Conservation (phyloP, 2,888 invertebrate species). For the Drosophila longiperda region DNA sequence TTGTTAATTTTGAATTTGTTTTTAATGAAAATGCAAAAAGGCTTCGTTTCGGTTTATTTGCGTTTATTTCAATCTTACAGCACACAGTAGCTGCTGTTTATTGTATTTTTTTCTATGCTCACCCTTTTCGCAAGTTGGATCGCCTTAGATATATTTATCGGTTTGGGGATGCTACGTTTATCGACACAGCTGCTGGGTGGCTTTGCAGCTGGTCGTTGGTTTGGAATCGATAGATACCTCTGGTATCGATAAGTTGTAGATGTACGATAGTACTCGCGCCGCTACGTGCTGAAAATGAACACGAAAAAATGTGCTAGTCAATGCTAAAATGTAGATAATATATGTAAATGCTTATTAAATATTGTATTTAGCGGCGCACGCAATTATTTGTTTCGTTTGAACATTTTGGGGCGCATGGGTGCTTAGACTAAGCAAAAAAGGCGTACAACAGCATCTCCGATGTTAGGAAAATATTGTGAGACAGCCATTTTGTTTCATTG, state of each 20-base stretch:
- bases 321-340: conserved; percentile 60
- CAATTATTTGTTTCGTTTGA: conserved; percentile 14
- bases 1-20: neutral
- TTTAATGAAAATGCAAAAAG: neutral
- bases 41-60: neutral
- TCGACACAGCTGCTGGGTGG: conserved; percentile 27
- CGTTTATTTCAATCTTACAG: neutral
- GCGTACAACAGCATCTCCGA: conserved; percentile 25
- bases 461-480: conserved; percentile 55
- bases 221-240: neutral
- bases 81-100: neutral
- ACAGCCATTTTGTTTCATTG: conserved; percentile 83
- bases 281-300: conserved; percentile 58
- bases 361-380: conserved; percentile 38
- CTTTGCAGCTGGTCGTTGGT: conserved; percentile 27
- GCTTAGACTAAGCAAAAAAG: conserved; percentile 21
- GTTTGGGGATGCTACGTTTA: conserved; percentile 22
- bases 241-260: conserved; percentile 27
- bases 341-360: conserved; percentile 47
- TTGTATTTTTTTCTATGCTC: conserved; percentile 10
- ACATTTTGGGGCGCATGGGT: conserved; percentile 17
- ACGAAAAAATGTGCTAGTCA: conserved; percentile 64
- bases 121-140: conserved; percentile 28
- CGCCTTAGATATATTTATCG: conserved; percentile 38
- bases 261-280: conserved; percentile 53